These are phyloP conservation scores for Sphaerophoria rueppellii DNA, from an alignment of 2,888 invertebrate genomes.

Conservation along the genomic window DNA sequence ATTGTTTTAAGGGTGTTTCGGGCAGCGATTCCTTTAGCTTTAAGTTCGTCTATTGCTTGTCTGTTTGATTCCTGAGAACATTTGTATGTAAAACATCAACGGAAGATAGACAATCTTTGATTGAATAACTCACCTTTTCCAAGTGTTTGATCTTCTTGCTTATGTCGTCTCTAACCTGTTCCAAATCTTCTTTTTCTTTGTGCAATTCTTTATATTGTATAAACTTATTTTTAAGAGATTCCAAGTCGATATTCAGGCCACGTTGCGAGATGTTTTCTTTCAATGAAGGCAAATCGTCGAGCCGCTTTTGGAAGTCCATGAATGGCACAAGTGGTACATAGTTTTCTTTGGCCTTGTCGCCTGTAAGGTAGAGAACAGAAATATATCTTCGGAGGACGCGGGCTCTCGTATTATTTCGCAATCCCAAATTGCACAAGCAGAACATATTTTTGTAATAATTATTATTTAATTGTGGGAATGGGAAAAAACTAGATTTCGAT, in stretches of 20 bases:
- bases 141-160: constrained; percentile 83
- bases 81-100: not conserved
- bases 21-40: constrained; percentile 84
- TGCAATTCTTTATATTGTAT: constrained; percentile 84
- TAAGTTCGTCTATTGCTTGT: constrained; percentile 83
- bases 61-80: constrained; percentile 43
- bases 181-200: constrained; percentile 83
- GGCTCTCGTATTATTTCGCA: constrained; percentile 14
- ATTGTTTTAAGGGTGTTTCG: constrained; percentile 86
- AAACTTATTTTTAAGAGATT: constrained; percentile 85
- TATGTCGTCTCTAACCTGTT: constrained; percentile 83
- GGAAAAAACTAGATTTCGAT: constrained; percentile 4
- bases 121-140: constrained; percentile 76
- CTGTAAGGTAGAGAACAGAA: constrained; percentile 84
- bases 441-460: constrained; percentile 37
- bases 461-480: not conserved
- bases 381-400: constrained; percentile 59
- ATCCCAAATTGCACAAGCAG: constrained; percentile 19
- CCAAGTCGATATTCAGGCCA: constrained; percentile 83
- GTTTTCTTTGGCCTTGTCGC: constrained; percentile 87
- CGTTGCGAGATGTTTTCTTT: constrained; percentile 84
- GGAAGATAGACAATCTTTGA: not conserved
- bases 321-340: constrained; percentile 87
- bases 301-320: constrained; percentile 85
- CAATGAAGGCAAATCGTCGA: constrained; percentile 83